A percentile compares a stretch with the other conserved stretches of the same genome.
Evolutionary conservation across 2,113 vertebrate genomes (phyloP).

Genomic region (Tylochromis polylepis): DNA sequence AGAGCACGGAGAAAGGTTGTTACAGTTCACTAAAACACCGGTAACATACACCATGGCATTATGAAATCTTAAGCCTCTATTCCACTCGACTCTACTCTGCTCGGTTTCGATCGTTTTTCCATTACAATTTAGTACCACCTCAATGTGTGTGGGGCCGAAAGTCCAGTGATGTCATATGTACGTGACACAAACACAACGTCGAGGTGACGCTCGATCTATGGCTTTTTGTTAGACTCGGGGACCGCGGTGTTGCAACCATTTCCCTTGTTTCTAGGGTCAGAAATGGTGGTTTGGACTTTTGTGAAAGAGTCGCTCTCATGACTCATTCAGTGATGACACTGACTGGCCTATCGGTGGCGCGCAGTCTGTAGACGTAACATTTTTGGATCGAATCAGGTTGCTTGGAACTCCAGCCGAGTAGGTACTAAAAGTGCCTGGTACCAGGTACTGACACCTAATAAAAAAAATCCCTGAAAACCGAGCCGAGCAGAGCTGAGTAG

Average conservation of each 20-base stretch:
- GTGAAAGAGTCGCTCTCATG: neutral
- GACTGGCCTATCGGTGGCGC: neutral
- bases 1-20: neutral
- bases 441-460: neutral
- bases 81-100: neutral
- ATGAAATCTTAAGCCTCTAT: neutral
- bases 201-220: accelerated
- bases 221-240: too few relatives aligned
- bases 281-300: neutral
- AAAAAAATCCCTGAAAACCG: neutral
- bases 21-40: neutral
- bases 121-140: neutral
- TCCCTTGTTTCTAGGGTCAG: neutral
- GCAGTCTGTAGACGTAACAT: neutral
- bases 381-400: neutral
- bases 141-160: too few relatives aligned
- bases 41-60: neutral
- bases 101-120: accelerated
- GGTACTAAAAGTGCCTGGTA: neutral
- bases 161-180: neutral
- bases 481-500: neutral
- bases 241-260: too few relatives aligned
- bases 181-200: neutral
- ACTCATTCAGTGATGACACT: accelerated
- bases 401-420: neutral